Percentiles rank a stretch among this genome's conserved stretches.
Conservation (phyloP, 2,888 invertebrate species). For the Dioctria linearis region DNA sequence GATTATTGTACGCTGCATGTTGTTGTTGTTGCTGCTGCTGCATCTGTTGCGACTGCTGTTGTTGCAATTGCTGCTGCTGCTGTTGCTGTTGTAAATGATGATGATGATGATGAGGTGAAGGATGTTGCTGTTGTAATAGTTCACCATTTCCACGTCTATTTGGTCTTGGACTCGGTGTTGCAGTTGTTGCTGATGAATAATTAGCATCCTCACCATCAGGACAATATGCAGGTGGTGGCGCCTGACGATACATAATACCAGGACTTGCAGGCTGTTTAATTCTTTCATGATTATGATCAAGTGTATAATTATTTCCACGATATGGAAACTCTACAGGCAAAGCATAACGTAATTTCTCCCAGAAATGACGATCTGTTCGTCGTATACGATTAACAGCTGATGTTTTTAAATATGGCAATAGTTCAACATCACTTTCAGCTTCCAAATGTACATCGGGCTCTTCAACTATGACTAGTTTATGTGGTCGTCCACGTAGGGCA, state of each 20-base stretch:
- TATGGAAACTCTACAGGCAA: slow-evolving; percentile 85
- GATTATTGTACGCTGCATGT: slow-evolving; percentile 68
- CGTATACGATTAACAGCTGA: slow-evolving; percentile 82
- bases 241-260: slow-evolving; percentile 69
- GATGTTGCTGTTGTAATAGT: slow-evolving; percentile 57
- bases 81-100: slow-evolving; percentile 71
- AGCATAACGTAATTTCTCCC: slow-evolving; percentile 92
- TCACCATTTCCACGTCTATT: slow-evolving; percentile 69
- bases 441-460: slow-evolving; percentile 87
- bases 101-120: slow-evolving; percentile 62
- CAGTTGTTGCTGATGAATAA: slow-evolving; percentile 78
- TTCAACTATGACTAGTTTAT: slow-evolving; percentile 91
- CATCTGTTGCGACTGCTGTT: slow-evolving; percentile 60
- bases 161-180: slow-evolving; percentile 75
- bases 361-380: slow-evolving; percentile 93
- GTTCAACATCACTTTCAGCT: slow-evolving; percentile 89
- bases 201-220: slow-evolving; percentile 74
- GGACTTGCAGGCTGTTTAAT: slow-evolving; percentile 70
- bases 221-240: slow-evolving; percentile 69
- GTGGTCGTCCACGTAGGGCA: slow-evolving; percentile 86
- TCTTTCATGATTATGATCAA: slow-evolving; percentile 74
- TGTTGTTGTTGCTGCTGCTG: slow-evolving; percentile 64
- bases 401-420: slow-evolving; percentile 90
- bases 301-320: slow-evolving; percentile 89
- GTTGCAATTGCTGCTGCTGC: slow-evolving; percentile 65